Evolutionary conservation across 2,113 vertebrate genomes (phyloP).

Genomic region (Clarias macrocephalus): DNA sequence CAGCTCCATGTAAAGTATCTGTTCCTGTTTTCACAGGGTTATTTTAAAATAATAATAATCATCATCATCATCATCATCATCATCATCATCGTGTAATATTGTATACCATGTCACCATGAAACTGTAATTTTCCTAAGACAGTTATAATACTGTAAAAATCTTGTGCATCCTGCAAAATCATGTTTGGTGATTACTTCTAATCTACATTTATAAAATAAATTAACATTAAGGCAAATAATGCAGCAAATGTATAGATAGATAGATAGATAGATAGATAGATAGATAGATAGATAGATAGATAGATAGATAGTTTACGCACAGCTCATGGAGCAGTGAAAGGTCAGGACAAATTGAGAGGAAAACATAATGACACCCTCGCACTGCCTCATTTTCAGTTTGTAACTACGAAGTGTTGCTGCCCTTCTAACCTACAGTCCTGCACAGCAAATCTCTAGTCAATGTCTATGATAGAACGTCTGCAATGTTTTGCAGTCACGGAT

Average conservation of each 20-base stretch:
- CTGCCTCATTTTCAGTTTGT: slow-evolving; percentile 11
- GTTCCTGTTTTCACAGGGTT: too few species aligned
- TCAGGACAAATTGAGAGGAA: slow-evolving; percentile 33
- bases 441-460: background rate
- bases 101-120: too few species aligned
- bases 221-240: background rate
- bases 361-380: slow-evolving; percentile 36
- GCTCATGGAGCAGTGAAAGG: slow-evolving; percentile 42
- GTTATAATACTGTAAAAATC: too few species aligned
- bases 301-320: slow-evolving; percentile 16
- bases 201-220: background rate
- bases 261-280: too few species aligned
- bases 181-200: background rate
- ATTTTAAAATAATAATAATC: too few species aligned
- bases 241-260: background rate
- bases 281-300: background rate
- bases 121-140: too few species aligned
- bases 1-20: too few species aligned
- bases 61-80: too few species aligned
- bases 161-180: background rate
- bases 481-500: background rate
- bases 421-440: background rate
- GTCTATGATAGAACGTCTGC: background rate
- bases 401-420: background rate
- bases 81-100: too few species aligned